Conservation (phyloP, 2,797 vertebrate genomes). For the Malacoctenus gilli region DNA sequence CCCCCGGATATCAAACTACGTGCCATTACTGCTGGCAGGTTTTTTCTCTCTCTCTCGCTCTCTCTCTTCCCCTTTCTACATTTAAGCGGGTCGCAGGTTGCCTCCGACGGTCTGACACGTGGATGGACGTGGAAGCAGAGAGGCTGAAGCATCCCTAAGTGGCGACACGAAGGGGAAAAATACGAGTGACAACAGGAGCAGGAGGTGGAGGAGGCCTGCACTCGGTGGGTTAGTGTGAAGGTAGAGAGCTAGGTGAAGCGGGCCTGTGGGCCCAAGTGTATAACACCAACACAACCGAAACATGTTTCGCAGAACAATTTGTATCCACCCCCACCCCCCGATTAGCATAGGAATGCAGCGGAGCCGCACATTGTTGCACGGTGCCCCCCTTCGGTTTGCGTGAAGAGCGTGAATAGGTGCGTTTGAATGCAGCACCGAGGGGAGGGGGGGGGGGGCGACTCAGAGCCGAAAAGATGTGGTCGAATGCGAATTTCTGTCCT, state of each 20-base stretch:
- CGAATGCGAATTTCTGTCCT: no score
- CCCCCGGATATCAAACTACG: conserved; percentile 77
- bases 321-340: background rate
- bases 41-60: background rate
- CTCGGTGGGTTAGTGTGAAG: conserved; percentile 6
- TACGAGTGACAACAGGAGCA: conserved; percentile 30
- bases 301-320: background rate
- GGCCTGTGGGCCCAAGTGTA: conserved; percentile 2
- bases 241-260: background rate
- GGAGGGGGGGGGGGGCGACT: no score
- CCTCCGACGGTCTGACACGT: background rate
- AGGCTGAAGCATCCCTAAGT: conserved; percentile 40
- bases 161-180: conserved; percentile 5
- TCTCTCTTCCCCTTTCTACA: no score
- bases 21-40: conserved; percentile 60
- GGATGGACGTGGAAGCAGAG: background rate
- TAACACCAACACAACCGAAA: no score
- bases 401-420: conserved; percentile 49
- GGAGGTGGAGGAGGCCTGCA: conserved; percentile 37
- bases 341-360: conserved; percentile 28
- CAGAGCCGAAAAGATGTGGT: no score
- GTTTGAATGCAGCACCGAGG: conserved; percentile 38
- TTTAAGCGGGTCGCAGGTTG: background rate
- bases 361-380: conserved; percentile 46
- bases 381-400: conserved; percentile 43